Conservation (phyloP, 2,113 vertebrate species). For the Amia ocellicauda region DNA sequence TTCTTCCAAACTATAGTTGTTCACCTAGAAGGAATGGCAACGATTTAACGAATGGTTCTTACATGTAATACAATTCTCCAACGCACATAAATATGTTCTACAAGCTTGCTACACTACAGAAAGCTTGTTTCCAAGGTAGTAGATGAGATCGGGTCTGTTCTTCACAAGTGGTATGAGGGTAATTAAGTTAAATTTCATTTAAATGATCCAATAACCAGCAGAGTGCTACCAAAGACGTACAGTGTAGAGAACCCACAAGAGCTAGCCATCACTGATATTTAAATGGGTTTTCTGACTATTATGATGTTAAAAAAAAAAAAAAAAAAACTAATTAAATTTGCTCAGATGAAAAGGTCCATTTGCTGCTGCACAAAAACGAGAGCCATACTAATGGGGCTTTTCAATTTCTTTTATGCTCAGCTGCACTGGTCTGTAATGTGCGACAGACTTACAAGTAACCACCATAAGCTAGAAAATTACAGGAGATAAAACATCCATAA, state of each 20-base stretch:
- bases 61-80: too few species aligned
- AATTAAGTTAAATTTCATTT: conserved; percentile 41
- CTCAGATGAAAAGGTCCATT: neutral
- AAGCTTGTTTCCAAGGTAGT: too few species aligned
- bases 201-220: conserved; percentile 8
- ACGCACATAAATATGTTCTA: too few species aligned
- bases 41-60: too few species aligned
- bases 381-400: neutral
- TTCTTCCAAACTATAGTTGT: conserved; percentile 95
- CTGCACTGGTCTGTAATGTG: neutral
- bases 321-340: neutral
- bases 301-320: too few species aligned
- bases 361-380: neutral
- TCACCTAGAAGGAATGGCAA: conserved; percentile 70
- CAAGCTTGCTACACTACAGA: too few species aligned
- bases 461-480: neutral
- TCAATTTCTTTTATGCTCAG: neutral
- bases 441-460: neutral
- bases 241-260: too few species aligned
- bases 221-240: too few species aligned
- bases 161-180: conserved; percentile 28
- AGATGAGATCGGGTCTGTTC: too few species aligned
- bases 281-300: too few species aligned
- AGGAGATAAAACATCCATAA: too few species aligned
- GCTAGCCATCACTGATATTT: too few species aligned